These are phyloP conservation scores for Campoplex capitator DNA, from an alignment of 2,888 invertebrate genomes.

Conservation along the genomic window DNA sequence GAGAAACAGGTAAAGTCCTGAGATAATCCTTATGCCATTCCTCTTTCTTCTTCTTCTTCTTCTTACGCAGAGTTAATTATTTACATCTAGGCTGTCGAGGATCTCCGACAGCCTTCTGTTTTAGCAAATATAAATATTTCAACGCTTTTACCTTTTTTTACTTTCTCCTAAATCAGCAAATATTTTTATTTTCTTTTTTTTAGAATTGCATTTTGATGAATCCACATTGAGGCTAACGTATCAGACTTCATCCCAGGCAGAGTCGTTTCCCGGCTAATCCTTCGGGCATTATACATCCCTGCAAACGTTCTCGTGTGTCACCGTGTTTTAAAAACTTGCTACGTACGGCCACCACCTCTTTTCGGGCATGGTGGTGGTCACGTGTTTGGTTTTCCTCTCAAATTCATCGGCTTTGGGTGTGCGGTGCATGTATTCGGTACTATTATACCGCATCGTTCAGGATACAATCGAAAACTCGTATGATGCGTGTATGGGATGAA, in stretches of 20 bases:
- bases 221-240: constrained; percentile 10
- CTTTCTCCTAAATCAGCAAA: not conserved
- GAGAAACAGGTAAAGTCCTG: constrained; percentile 42
- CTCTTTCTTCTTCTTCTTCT: constrained; percentile 4
- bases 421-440: constrained; percentile 44
- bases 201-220: not conserved
- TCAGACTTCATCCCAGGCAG: constrained; percentile 27
- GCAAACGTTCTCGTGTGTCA: constrained; percentile 53
- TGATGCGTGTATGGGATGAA: constrained; percentile 33
- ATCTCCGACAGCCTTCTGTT: not conserved
- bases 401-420: constrained; percentile 69
- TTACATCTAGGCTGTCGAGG: constrained; percentile 46
- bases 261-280: constrained; percentile 47
- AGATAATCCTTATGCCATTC: constrained; percentile 58
- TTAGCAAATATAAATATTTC: not conserved
- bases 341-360: constrained; percentile 26
- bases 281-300: constrained; percentile 45
- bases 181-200: not conserved
- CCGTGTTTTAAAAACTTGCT: constrained; percentile 53
- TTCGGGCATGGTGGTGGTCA: constrained; percentile 43
- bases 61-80: constrained; percentile 48
- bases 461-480: constrained; percentile 58
- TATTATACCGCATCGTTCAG: constrained; percentile 37
- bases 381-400: constrained; percentile 72
- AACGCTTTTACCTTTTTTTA: not conserved